Percentiles rank a stretch among this genome's conserved stretches.
Evolutionary conservation across 92 coral and sea anemone species (phyloP).

Genomic region (Parazoanthus darwini): DNA sequence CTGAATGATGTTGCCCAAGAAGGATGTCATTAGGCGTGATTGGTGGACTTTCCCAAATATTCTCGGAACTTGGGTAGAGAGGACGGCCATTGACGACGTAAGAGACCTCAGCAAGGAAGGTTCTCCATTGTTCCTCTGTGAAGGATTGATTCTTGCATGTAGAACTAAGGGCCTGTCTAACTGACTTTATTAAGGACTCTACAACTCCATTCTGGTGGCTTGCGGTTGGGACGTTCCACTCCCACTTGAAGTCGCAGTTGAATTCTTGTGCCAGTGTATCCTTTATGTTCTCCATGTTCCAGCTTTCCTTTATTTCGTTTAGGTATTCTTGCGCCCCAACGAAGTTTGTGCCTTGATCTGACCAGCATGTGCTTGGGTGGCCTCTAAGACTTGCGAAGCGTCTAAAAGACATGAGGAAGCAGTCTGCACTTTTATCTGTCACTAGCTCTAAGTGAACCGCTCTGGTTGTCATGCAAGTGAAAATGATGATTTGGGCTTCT

Average conservation of each 20-base stretch:
- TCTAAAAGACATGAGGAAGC: conserved; percentile 33
- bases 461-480: conserved; percentile 59
- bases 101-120: conserved; percentile 51
- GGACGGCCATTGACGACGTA: conserved; percentile 45
- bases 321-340: conserved; percentile 20
- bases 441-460: conserved; percentile 63
- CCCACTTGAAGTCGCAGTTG: conserved; percentile 69
- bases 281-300: conserved; percentile 39
- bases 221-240: conserved; percentile 67
- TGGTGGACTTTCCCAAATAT: conserved; percentile 53
- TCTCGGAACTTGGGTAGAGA: conserved; percentile 43
- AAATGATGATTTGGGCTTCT: conserved; percentile 64
- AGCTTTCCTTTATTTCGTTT: conserved; percentile 14
- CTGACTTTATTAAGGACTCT: conserved; percentile 12
- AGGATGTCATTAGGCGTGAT: conserved; percentile 67
- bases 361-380: neutral
- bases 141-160: conserved; percentile 48
- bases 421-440: conserved; percentile 56
- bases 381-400: no score
- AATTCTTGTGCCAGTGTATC: conserved; percentile 56
- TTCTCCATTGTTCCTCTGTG: conserved; percentile 65
- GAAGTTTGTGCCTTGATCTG: conserved; percentile 23
- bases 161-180: neutral
- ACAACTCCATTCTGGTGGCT: conserved; percentile 76
- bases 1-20: conserved; percentile 53